Evolutionary conservation across 2,888 invertebrate genomes (phyloP).

Genomic region (Chalcis sispes): DNA sequence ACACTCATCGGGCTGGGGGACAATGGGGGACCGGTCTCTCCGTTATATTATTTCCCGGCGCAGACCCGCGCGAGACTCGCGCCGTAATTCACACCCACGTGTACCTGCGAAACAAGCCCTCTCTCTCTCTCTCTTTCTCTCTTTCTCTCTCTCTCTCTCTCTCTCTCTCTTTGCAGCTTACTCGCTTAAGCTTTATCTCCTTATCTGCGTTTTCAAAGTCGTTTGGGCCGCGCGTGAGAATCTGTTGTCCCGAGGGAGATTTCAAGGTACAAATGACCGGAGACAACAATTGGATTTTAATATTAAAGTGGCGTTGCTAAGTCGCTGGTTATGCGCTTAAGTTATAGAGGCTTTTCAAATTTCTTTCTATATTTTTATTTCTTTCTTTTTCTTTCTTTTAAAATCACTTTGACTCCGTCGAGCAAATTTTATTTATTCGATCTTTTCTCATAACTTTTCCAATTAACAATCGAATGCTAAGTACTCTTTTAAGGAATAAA

Average conservation of each 20-base stretch:
- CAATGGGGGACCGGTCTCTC: conserved; percentile 47
- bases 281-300: conserved; percentile 21
- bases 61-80: conserved; percentile 48
- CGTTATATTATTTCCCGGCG: conserved; percentile 46
- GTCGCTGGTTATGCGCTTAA: neutral
- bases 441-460: neutral
- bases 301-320: neutral
- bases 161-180: neutral
- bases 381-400: neutral
- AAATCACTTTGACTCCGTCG: neutral
- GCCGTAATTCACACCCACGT: conserved; percentile 66
- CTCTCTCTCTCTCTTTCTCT: neutral
- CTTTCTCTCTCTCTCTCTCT: neutral
- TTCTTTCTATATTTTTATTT: neutral
- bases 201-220: conserved; percentile 45
- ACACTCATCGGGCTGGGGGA: conserved; percentile 17
- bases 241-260: neutral
- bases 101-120: conserved; percentile 34
- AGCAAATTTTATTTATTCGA: neutral
- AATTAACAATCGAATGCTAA: too few species aligned
- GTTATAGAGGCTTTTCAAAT: neutral
- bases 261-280: conserved; percentile 24
- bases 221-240: conserved; percentile 31
- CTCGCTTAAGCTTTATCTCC: conserved; percentile 40
- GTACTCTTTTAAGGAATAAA: too few species aligned